Conservation (phyloP, 2,888 invertebrate genomes). For the Chaitophorus viminalis region DNA sequence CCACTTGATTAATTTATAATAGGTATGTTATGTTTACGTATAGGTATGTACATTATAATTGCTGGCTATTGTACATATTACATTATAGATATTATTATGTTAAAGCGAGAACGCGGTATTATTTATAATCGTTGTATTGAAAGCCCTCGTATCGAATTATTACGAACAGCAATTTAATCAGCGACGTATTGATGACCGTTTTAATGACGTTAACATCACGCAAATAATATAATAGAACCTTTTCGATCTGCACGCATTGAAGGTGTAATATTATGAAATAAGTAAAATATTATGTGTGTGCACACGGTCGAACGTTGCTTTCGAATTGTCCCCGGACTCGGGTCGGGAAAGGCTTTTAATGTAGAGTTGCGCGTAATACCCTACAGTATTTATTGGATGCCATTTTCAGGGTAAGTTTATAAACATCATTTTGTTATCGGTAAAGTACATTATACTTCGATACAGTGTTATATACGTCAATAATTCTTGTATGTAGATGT, state of each 20-base stretch:
- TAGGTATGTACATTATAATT: too few species aligned
- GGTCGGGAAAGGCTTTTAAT: not conserved
- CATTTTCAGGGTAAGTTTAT: not conserved
- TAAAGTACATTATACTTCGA: not conserved
- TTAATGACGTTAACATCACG: not conserved
- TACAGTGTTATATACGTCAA: not conserved
- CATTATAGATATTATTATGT: too few species aligned
- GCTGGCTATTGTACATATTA: too few species aligned
- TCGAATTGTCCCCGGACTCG: not conserved
- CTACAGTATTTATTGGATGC: not conserved
- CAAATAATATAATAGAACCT: too few species aligned
- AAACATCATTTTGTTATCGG: not conserved
- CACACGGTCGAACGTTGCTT: not conserved
- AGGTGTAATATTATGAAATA: not conserved
- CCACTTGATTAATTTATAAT: too few species aligned
- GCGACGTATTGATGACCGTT: not conserved
- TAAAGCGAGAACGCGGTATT: too few species aligned
- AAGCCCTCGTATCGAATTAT: too few species aligned
- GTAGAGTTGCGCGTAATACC: not conserved
- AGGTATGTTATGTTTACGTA: too few species aligned
- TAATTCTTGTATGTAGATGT: not conserved
- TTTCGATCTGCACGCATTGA: not conserved
- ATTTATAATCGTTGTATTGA: too few species aligned
- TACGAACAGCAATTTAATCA: not conserved
- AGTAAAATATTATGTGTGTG: not conserved